Evolutionary conservation across 2,113 vertebrate species (phyloP).

Genomic region (Phalacrocorax carbo): DNA sequence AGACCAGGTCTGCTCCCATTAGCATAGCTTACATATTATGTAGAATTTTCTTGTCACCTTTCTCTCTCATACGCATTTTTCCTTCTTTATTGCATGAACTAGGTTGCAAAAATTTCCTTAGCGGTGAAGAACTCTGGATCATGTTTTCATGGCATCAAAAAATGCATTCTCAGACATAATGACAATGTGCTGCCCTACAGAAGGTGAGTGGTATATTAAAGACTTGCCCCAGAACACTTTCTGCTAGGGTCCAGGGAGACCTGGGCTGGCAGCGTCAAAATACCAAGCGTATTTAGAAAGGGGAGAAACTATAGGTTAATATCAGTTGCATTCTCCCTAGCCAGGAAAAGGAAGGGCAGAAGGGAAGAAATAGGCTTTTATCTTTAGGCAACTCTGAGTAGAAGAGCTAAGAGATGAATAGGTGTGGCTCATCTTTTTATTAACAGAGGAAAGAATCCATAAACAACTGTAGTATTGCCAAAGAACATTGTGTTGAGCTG

Average conservation of each 20-base stretch:
- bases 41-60: background rate
- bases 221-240: background rate
- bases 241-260: background rate
- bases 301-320: background rate
- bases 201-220: background rate
- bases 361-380: background rate
- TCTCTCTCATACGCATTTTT: background rate
- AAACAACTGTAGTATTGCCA: background rate
- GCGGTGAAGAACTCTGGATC: background rate
- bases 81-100: background rate
- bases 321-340: background rate
- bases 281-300: background rate
- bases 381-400: background rate
- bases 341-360: background rate
- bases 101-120: background rate
- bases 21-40: background rate
- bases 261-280: background rate
- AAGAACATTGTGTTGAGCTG: background rate
- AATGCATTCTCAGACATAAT: background rate
- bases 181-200: background rate
- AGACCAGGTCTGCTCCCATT: background rate
- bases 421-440: background rate
- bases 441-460: background rate
- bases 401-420: background rate
- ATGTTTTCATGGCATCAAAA: background rate